phyloP scores from a whole-genome alignment of 2,113 vertebrate genomes.

The Nettapus auritus region DNA sequence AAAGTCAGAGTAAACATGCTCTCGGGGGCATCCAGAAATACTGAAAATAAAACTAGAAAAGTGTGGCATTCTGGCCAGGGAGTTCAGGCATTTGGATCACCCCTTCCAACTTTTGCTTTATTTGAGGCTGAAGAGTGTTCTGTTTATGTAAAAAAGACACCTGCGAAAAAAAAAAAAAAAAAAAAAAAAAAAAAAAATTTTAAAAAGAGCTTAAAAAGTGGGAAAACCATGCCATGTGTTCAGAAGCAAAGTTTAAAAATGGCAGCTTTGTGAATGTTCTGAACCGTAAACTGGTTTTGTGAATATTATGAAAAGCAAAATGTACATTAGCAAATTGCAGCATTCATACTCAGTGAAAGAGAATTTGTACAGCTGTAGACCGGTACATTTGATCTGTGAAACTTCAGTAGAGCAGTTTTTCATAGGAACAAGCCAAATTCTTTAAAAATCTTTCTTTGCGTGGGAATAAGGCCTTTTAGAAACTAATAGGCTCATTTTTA shows the following conservation, averaged over 20 bases:
- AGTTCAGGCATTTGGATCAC: background rate
- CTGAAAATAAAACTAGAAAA: background rate
- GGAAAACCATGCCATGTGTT: slow-evolving; percentile 28
- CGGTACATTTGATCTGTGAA: slow-evolving; percentile 53
- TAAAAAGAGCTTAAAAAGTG: background rate
- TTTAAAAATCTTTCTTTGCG: slow-evolving; percentile 37
- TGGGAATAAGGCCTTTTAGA: slow-evolving; percentile 9
- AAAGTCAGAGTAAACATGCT: background rate
- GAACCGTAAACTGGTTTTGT: slow-evolving; percentile 58
- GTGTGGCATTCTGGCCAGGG: background rate
- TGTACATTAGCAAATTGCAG: slow-evolving; percentile 70
- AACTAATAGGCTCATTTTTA: background rate
- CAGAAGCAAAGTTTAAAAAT: slow-evolving; percentile 51
- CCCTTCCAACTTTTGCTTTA: background rate
- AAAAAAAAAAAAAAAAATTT: too few relatives aligned
- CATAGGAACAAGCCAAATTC: slow-evolving; percentile 32
- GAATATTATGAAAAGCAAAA: slow-evolving; percentile 70
- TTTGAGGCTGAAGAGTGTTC: background rate
- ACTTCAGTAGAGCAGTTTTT: slow-evolving; percentile 42
- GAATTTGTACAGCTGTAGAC: slow-evolving; percentile 67
- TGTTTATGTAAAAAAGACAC: slow-evolving; percentile 36
- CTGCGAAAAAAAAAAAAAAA: background rate
- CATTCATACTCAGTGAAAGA: slow-evolving; percentile 69
- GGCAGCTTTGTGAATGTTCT: slow-evolving; percentile 59
- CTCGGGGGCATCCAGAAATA: background rate